Percentiles rank a stretch among this genome's conserved stretches.
Conservation (phyloP, 2,888 invertebrate species). For the Apoderus coryli region DNA sequence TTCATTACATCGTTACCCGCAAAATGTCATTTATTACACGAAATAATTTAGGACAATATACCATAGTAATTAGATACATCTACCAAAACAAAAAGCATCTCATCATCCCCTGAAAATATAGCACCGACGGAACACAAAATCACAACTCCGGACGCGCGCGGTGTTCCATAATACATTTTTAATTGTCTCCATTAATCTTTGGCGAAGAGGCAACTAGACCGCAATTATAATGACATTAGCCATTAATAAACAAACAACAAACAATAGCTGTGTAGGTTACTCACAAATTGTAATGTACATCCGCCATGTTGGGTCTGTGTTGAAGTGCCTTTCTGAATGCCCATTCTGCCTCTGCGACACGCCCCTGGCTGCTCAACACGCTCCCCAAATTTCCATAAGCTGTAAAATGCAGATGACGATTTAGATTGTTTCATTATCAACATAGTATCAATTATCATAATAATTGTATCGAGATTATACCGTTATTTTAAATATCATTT, state of each 20-base stretch:
- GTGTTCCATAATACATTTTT: slow-evolving; percentile 19
- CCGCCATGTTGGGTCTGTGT: slow-evolving; percentile 93
- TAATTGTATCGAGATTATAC: no score
- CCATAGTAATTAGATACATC: no score
- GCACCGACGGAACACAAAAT: no score
- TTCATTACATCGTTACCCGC: no score
- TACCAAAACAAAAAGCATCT: no score
- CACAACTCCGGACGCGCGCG: no score
- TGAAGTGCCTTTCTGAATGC: slow-evolving; percentile 83
- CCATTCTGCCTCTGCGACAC: slow-evolving; percentile 75
- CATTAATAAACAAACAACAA: slow-evolving; percentile 16
- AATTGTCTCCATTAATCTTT: slow-evolving; percentile 20
- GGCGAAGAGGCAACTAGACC: slow-evolving; percentile 13
- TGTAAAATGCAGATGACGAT: slow-evolving; percentile 34
- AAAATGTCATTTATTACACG: no score
- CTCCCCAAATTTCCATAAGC: slow-evolving; percentile 96
- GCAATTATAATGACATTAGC: slow-evolving; percentile 19
- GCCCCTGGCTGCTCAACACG: slow-evolving; percentile 79
- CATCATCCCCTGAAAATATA: no score
- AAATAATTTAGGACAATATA: no score
- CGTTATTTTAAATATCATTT: no score
- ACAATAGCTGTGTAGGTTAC: slow-evolving; percentile 43
- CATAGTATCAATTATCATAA: no score
- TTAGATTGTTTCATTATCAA: neutral
- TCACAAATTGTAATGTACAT: slow-evolving; percentile 98